Base-by-base conservation (phyloP, 35 echinoderm and acorn worm genomes). In the Lytechinus pictus region DNA sequence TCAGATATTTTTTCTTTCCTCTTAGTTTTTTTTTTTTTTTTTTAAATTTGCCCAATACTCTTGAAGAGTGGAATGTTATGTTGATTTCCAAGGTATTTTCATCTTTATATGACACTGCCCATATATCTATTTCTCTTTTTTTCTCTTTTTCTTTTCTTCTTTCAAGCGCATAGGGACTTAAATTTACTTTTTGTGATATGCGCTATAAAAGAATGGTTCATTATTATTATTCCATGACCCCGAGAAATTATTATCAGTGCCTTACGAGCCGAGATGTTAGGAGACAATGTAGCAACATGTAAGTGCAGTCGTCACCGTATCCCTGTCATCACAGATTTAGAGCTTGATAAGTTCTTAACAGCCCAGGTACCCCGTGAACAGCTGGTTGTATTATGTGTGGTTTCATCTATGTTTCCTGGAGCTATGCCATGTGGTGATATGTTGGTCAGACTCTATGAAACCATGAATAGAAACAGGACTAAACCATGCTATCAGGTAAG, bases 271-370 rank as follows among this genome's bases (percentile, higher is more conserved):
- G 97, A 99, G 88, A 92, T 98, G 13, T 27, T 99, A 24, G 98
- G 98, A 21, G 98, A 99, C 21, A 95, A 53, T 2, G 95, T 97
- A 29, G 94, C 95, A 27, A 95, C 96, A 1, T 99, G 98, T 54
- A 97, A 97, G 71, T 99, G 98, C 54, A 98, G 97, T 94, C 96
- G 98, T 4, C 98, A 99, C 58, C 94, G 95, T n/a, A 97, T 99
- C 11, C 98, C 98, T 12, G 60, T 60, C 11, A 94, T 99, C 19
- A 96, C 92, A 2, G 98, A 99, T 87, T 5, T 99, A 51, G 98
- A 99, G 92, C 94, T 97, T 28, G 97, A 99, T 52, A 87, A 92
- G 24, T 99, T 97, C 91, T 61, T 99, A 28, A 87, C 91, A 1
- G 52, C 93, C 14, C 93, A 97, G 16, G 96, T 99, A 44, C 97